phyloP scores from a whole-genome alignment of 2,888 invertebrate species.

The Tiliacea aurago region DNA sequence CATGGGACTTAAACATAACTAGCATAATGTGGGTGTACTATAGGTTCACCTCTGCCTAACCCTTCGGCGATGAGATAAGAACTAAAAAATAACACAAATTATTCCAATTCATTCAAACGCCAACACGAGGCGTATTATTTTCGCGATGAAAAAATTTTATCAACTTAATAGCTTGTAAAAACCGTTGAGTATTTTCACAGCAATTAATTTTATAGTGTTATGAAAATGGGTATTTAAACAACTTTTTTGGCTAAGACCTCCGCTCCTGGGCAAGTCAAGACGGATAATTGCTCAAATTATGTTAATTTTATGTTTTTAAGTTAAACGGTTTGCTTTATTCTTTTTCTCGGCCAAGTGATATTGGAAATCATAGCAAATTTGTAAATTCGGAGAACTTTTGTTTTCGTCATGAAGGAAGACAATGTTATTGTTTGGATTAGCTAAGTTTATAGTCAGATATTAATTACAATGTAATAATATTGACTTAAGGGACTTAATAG shows the following conservation, averaged over 20 bases:
- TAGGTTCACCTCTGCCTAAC: background rate
- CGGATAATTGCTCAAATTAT: slow-evolving; percentile 66
- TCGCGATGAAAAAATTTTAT: background rate
- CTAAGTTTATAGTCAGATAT: background rate
- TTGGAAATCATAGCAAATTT: background rate
- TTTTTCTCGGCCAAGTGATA: slow-evolving; percentile 5
- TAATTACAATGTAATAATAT: background rate
- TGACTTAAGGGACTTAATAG: too few relatives aligned
- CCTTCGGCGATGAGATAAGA: background rate
- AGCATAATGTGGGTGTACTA: too few relatives aligned
- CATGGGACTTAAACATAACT: too few relatives aligned
- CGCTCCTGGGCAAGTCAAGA: too few relatives aligned
- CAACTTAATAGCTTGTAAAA: background rate
- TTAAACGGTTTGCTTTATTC: background rate
- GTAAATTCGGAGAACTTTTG: background rate
- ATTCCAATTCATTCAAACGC: background rate
- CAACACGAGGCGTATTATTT: background rate
- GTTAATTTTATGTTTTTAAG: slow-evolving; percentile 37
- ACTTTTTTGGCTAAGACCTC: too few relatives aligned
- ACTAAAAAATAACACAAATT: background rate
- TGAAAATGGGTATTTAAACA: too few relatives aligned
- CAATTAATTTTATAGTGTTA: slow-evolving; percentile 20
- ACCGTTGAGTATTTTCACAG: slow-evolving; percentile 3
- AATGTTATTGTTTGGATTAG: background rate
- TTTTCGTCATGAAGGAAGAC: background rate